phyloP scores from a whole-genome alignment of 2,797 vertebrate genomes.

The Lycodopsis pacificus region DNA sequence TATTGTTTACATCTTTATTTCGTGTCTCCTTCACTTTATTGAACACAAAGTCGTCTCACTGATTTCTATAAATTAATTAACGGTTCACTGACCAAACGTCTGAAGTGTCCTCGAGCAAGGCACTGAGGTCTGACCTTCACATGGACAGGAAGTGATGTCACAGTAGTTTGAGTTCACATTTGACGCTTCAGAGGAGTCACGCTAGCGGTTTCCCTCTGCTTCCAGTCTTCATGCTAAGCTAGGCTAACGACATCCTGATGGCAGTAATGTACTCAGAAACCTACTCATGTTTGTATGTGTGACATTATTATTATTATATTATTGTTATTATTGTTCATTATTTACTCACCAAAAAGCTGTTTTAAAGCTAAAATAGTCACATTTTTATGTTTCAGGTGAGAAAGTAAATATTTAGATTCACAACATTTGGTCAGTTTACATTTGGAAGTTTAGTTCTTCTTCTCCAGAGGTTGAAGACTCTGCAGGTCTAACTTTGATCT shows the following conservation, averaged over 20 bases:
- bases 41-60: neutral
- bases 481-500: no score
- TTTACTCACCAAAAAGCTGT: no score
- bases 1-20: no score
- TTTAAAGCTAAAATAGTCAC: no score
- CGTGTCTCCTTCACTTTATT: neutral
- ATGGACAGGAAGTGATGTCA: neutral
- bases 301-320: no score
- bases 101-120: neutral
- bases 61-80: neutral
- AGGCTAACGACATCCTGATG: neutral
- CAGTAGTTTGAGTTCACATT: neutral
- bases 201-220: neutral
- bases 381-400: no score
- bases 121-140: neutral
- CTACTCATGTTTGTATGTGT: no score
- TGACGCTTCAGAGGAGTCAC: neutral
- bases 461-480: no score
- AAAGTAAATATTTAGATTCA: no score
- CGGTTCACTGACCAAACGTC: neutral
- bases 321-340: no score
- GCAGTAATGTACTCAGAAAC: neutral
- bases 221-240: neutral
- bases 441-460: no score
- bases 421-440: no score